Conservation (phyloP, 2,797 vertebrate genomes). For the Brachyrhaphis roseni region DNA sequence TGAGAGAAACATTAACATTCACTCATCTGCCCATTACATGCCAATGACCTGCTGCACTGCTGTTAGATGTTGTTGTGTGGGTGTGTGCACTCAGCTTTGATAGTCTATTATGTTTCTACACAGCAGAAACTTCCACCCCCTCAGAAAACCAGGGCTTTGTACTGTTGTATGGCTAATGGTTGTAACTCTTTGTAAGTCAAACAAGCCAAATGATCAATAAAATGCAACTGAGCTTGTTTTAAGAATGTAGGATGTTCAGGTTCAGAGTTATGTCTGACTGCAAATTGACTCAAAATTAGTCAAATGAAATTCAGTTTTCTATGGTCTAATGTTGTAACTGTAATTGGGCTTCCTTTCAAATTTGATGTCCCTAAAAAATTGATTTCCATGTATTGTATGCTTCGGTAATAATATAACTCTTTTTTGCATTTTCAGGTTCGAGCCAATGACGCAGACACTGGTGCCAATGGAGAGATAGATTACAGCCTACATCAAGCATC, state of each 20-base stretch:
- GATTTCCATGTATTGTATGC: background rate
- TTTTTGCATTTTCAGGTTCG: conserved; percentile 82
- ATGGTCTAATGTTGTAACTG: background rate
- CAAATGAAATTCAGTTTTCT: background rate
- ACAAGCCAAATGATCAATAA: conserved; percentile 26
- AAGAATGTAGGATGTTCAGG: background rate
- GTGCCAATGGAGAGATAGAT: conserved; percentile 91
- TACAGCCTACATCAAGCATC: conserved; percentile 92
- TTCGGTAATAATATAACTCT: background rate
- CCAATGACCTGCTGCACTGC: conserved; percentile 63
- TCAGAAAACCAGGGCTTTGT: conserved; percentile 32
- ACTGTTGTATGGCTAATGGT: conserved; percentile 19
- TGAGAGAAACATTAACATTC: conserved; percentile 72
- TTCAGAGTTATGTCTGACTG: background rate
- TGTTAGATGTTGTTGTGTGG: conserved; percentile 57
- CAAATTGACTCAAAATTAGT: conserved; percentile 2
- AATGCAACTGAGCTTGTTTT: conserved; percentile 12
- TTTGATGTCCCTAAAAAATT: background rate
- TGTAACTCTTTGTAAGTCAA: conserved; percentile 25
- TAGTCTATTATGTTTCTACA: conserved; percentile 43
- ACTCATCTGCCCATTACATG: conserved; percentile 68
- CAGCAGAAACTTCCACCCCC: conserved; percentile 21
- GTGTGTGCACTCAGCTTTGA: conserved; percentile 59
- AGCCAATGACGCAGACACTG: conserved; percentile 93
- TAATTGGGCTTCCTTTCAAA: background rate